Conservation (phyloP, 35 echinoderm and acorn worm species). For the Lytechinus variegatus region DNA sequence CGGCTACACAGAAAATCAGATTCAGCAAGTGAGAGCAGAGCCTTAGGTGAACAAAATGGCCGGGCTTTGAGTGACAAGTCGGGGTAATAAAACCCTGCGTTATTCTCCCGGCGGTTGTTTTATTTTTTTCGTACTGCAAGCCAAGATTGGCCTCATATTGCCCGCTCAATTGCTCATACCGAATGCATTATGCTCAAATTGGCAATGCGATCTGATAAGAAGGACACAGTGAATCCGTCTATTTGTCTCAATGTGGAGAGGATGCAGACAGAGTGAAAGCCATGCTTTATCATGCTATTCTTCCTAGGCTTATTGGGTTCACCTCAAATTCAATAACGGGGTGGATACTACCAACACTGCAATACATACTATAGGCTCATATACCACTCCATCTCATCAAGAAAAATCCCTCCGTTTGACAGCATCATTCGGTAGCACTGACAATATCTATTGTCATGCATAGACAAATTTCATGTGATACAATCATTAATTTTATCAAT, state of each 20-base stretch:
- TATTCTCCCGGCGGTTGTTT: slow-evolving; percentile 8
- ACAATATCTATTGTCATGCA: neutral
- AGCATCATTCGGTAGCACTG: neutral
- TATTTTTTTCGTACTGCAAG: slow-evolving; percentile 13
- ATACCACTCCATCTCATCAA: neutral
- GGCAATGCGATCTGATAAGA: neutral
- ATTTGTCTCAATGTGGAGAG: neutral
- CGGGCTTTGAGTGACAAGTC: slow-evolving; percentile 8
- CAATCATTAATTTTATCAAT: neutral
- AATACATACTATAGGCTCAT: neutral
- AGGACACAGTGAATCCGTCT: neutral
- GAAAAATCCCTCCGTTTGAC: neutral
- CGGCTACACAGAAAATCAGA: neutral
- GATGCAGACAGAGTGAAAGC: neutral
- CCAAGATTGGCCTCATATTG: slow-evolving; percentile 9
- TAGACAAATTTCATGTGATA: neutral
- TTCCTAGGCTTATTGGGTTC: neutral
- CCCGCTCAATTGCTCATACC: slow-evolving; percentile 16
- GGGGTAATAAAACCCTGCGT: slow-evolving; percentile 1
- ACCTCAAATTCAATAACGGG: neutral
- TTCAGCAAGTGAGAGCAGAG: neutral
- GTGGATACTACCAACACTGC: neutral
- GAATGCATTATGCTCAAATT: slow-evolving; percentile 19
- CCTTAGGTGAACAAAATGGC: slow-evolving; percentile 1
- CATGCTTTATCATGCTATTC: neutral